Evolutionary conservation across 2,888 invertebrate genomes (phyloP).

Genomic region (Malthinus flaveolus): DNA sequence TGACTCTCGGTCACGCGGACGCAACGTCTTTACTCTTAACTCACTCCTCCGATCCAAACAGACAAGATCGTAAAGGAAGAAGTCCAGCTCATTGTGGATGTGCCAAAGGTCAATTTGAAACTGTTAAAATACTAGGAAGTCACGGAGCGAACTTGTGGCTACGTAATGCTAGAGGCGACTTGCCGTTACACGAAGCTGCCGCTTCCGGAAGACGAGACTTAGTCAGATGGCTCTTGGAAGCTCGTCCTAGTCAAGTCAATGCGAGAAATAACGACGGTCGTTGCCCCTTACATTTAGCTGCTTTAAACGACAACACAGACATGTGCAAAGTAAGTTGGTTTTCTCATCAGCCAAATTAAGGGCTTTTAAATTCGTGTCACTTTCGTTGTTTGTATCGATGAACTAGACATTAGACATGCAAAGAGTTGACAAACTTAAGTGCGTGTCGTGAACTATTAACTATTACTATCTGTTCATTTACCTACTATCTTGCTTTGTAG

Average conservation of each 20-base stretch:
- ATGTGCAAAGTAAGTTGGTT: conserved; percentile 73
- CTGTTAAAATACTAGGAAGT: conserved; percentile 66
- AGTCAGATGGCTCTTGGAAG: conserved; percentile 84
- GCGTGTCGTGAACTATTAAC: too few relatives aligned
- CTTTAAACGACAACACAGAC: conserved; percentile 90
- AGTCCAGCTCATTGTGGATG: conserved; percentile 95
- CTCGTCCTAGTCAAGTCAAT: conserved; percentile 81
- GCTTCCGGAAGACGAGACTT: conserved; percentile 87
- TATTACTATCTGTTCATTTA: too few relatives aligned
- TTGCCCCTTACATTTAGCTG: conserved; percentile 91
- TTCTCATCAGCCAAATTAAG: neutral
- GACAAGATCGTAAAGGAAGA: conserved; percentile 90
- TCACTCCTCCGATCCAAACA: conserved; percentile 87
- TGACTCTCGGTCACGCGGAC: conserved; percentile 91
- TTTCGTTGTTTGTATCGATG: too few relatives aligned
- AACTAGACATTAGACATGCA: too few relatives aligned
- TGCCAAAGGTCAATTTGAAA: conserved; percentile 87
- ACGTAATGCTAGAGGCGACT: conserved; percentile 90
- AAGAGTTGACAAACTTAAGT: too few relatives aligned
- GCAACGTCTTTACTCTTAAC: conserved; percentile 88
- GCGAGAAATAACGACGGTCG: conserved; percentile 92
- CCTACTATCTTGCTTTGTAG: too few relatives aligned
- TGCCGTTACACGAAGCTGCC: conserved; percentile 95
- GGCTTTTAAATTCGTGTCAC: too few relatives aligned
- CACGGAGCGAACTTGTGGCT: conserved; percentile 90